phyloP scores from a whole-genome alignment of 2,888 invertebrate genomes.

The Chaetogeoica ovagalla region DNA sequence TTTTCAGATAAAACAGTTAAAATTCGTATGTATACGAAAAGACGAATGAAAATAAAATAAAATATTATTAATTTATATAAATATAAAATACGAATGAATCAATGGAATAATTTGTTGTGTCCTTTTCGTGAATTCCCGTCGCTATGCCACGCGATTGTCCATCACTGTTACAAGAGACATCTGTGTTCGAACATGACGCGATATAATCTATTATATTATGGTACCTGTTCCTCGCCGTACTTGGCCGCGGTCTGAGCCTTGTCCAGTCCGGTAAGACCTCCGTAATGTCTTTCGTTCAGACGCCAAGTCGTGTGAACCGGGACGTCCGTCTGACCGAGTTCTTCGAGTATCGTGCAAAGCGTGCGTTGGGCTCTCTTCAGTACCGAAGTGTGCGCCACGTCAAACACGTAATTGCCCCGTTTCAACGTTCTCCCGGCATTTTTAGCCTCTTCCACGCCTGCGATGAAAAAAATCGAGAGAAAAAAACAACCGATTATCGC shows the following conservation, averaged over 20 bases:
- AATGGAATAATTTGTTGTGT: too few relatives aligned
- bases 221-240: slow-evolving; percentile 80
- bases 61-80: too few relatives aligned
- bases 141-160: too few relatives aligned
- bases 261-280: slow-evolving; percentile 80
- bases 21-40: too few relatives aligned
- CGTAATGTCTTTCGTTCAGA: slow-evolving; percentile 85
- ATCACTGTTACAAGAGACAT: too few relatives aligned
- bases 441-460: slow-evolving; percentile 71
- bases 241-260: slow-evolving; percentile 82
- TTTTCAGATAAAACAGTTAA: too few relatives aligned
- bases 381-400: slow-evolving; percentile 79
- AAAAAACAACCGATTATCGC: too few relatives aligned
- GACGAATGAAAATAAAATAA: too few relatives aligned
- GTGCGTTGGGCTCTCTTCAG: slow-evolving; percentile 78
- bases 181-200: too few relatives aligned
- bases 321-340: slow-evolving; percentile 69
- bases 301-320: slow-evolving; percentile 77
- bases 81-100: too few relatives aligned
- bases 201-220: background rate
- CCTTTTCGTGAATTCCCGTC: too few relatives aligned
- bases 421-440: slow-evolving; percentile 75
- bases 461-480: background rate
- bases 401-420: slow-evolving; percentile 72
- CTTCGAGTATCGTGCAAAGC: slow-evolving; percentile 68